Evolutionary conservation across 2,888 invertebrate genomes (phyloP).

Genomic region (Hesperia comma): DNA sequence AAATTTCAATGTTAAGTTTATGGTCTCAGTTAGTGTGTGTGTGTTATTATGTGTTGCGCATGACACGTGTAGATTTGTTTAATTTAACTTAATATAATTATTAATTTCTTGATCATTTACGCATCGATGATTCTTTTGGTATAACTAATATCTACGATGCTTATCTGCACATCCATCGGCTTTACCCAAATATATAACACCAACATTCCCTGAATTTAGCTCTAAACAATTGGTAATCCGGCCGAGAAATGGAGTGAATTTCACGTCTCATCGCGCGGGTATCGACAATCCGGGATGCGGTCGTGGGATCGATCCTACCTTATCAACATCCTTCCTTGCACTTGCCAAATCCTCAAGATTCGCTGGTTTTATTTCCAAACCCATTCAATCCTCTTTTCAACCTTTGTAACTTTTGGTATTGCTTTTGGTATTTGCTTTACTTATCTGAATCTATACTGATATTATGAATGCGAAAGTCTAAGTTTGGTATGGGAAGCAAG

Average conservation of each 20-base stretch:
- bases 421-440: not conserved
- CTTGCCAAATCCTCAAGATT: conserved; percentile 45
- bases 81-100: no score
- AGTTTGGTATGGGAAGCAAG: no score
- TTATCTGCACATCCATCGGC: no score
- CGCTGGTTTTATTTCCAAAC: conserved; percentile 25
- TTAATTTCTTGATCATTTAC: no score
- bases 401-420: not conserved
- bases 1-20: no score
- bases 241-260: conserved; percentile 52
- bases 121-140: no score
- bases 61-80: no score
- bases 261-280: conserved; percentile 55
- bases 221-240: conserved; percentile 18
- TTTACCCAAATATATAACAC: no score
- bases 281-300: conserved; percentile 50
- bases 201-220: not conserved
- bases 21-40: no score
- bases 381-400: conserved; percentile 6
- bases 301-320: conserved; percentile 62
- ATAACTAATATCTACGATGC: no score
- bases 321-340: conserved; percentile 66
- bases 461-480: no score
- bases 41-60: no score
- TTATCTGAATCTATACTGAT: not conserved